Evolutionary conservation across 2,797 vertebrate genomes (phyloP), one percentile per base, ranked within the genome.

Genomic region (Lycodopsis pacificus): DNA sequence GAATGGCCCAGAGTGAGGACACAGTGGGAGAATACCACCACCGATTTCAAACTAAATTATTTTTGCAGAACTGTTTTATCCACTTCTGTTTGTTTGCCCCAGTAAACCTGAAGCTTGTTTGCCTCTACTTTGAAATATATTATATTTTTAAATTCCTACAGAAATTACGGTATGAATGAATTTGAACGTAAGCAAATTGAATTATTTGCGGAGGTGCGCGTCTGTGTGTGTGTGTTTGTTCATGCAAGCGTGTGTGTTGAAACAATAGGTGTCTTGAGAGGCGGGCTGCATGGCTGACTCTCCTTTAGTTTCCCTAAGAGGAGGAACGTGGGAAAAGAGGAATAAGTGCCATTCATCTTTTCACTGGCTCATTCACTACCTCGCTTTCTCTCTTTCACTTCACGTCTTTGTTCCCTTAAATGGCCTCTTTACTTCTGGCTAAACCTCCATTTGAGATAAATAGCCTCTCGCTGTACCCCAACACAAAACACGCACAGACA

Each of bases 321-420:
- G 84, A 87, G 84, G 90, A 93, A 94, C 86, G 94, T 94, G 94
- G 93, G 94, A 94, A 95, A 92, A 94, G 91, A 93, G 93, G 92
- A 95, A 93, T 94, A 94, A 93, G 92, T 92, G 91, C 91, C 92
- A 95, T 96, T 95, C 93, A 95, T 94, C 91, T 94, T 92, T 89
- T 90, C 88, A 89, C 87, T 73, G 83, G 75, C 80, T 91, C 89
- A 91, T 91, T 93, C 92, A 90, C 87, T 88, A 76, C 77, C 80
- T 81, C 86, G 83, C 84, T 79, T 87, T 92, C 78, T 80, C 79
- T 89, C 89, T 91, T 91, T 91, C 85, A 93, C 82, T 84, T 71
- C 73, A 53, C 42, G 59, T 75, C 90, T 94, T 95, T 95, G 93
- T 95, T 91, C 92, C 76, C 74, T 71, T 90, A 95, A 95, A 95